phyloP scores from a whole-genome alignment of 2,888 invertebrate genomes.

The Glomeris marginata region DNA sequence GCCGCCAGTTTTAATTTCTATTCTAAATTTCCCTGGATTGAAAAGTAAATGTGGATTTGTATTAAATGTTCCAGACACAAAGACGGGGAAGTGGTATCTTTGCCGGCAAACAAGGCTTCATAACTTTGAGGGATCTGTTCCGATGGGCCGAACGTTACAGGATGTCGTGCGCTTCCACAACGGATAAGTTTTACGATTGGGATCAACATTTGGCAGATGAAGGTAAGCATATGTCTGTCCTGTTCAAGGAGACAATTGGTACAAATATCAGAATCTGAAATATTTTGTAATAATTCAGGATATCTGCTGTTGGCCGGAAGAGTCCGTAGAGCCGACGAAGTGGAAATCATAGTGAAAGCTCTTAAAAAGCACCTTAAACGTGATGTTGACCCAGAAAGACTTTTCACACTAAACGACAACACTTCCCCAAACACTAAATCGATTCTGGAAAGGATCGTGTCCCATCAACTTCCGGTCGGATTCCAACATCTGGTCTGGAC shows the following conservation, averaged over 20 bases:
- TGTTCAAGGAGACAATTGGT: not conserved
- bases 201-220: slow-evolving; percentile 93
- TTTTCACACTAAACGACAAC: slow-evolving; percentile 44
- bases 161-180: slow-evolving; percentile 42
- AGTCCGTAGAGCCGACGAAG: slow-evolving; percentile 71
- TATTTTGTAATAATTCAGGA: slow-evolving; percentile 35
- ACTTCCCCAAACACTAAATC: slow-evolving; percentile 62
- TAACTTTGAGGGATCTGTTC: slow-evolving; percentile 87
- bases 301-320: slow-evolving; percentile 85
- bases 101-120: slow-evolving; percentile 77
- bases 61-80: slow-evolving; percentile 39
- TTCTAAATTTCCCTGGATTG: no score
- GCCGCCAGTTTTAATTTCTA: no score
- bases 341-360: slow-evolving; percentile 59
- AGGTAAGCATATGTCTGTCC: slow-evolving; percentile 30
- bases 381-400: slow-evolving; percentile 47
- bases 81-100: slow-evolving; percentile 75
- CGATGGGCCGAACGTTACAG: slow-evolving; percentile 90
- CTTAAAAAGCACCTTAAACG: slow-evolving; percentile 38
- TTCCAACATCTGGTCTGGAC: slow-evolving; percentile 89
- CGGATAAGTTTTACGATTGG: slow-evolving; percentile 71
- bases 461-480: slow-evolving; percentile 32
- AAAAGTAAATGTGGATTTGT: no score
- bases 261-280: no score
- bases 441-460: slow-evolving; percentile 50